phyloP scores from a whole-genome alignment of 1,140 invertebrate species.

The Meteorus sp. region DNA sequence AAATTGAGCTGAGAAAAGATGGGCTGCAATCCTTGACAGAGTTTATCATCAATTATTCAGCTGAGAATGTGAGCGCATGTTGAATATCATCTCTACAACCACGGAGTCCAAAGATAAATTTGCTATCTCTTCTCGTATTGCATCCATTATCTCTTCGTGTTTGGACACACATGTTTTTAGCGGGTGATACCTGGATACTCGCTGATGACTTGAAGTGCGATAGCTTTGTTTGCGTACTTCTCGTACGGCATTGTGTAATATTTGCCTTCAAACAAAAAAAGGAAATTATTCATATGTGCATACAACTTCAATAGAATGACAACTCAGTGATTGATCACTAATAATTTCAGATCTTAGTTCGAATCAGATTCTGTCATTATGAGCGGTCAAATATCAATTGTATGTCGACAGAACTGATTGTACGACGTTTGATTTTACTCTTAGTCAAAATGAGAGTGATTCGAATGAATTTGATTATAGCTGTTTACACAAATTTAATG shows the following conservation, averaged over 20 bases:
- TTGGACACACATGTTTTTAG: slow-evolving; percentile 58
- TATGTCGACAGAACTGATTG: too few species aligned
- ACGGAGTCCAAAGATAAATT: slow-evolving; percentile 62
- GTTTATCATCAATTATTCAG: slow-evolving; percentile 26
- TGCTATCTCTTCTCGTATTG: slow-evolving; percentile 57
- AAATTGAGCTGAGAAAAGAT: too few species aligned
- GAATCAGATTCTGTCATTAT: too few species aligned
- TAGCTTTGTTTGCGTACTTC: slow-evolving; percentile 65
- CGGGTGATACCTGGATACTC: slow-evolving; percentile 59
- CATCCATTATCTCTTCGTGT: slow-evolving; percentile 60
- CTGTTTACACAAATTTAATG: too few species aligned
- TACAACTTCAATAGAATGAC: too few species aligned
- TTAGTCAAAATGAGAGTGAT: too few species aligned
- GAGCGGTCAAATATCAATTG: too few species aligned
- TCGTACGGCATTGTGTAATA: slow-evolving; percentile 62
- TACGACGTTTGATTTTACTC: too few species aligned
- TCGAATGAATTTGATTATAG: too few species aligned
- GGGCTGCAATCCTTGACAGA: neutral
- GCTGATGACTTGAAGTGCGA: slow-evolving; percentile 59
- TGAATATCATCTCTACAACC: slow-evolving; percentile 50
- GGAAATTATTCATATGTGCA: neutral
- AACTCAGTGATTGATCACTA: too few species aligned
- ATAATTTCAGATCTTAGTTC: too few species aligned
- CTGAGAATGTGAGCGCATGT: slow-evolving; percentile 35
- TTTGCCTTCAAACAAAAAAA: slow-evolving; percentile 53